A percentile compares a stretch with the other conserved stretches of the same genome.
Conservation (phyloP, 2,113 vertebrate genomes). For the Coracopsis vasa region DNA sequence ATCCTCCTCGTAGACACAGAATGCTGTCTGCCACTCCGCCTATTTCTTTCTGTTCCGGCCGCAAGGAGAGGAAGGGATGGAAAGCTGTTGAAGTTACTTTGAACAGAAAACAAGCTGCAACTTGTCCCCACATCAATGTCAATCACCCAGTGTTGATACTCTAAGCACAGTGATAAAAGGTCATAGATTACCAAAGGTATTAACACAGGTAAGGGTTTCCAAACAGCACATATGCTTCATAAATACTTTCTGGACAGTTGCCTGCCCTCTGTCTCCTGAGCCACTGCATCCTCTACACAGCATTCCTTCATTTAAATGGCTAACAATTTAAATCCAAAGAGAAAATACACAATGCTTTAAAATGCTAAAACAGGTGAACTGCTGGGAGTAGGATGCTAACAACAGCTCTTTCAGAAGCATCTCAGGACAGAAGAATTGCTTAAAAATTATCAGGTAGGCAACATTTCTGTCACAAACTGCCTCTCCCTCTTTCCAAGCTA, state of each 20-base stretch:
- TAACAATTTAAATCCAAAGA: not conserved
- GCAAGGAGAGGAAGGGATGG: not conserved
- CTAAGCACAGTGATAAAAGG: not conserved
- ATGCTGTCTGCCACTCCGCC: conserved; percentile 79
- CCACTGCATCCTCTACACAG: not conserved
- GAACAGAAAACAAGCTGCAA: not conserved
- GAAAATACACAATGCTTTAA: not conserved
- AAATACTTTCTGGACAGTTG: not conserved
- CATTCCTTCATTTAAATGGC: not conserved
- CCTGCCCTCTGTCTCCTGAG: not conserved
- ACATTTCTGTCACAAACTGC: not conserved
- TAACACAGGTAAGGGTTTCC: not conserved
- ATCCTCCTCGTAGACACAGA: conserved; percentile 81
- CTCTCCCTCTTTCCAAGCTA: not conserved
- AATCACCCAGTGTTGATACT: not conserved
- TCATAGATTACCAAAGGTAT: not conserved
- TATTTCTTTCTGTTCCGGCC: conserved; percentile 81
- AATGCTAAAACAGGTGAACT: conserved; percentile 9
- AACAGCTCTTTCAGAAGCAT: not conserved
- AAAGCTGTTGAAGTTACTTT: not conserved
- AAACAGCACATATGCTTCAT: fast-evolving
- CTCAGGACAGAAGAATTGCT: not conserved
- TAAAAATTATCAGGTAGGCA: not conserved
- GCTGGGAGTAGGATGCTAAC: conserved; percentile 12
- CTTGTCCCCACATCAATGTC: not conserved